These are phyloP conservation scores for Charaxes varanes DNA, from an alignment of 1,140 invertebrate genomes.

Conservation along the genomic window DNA sequence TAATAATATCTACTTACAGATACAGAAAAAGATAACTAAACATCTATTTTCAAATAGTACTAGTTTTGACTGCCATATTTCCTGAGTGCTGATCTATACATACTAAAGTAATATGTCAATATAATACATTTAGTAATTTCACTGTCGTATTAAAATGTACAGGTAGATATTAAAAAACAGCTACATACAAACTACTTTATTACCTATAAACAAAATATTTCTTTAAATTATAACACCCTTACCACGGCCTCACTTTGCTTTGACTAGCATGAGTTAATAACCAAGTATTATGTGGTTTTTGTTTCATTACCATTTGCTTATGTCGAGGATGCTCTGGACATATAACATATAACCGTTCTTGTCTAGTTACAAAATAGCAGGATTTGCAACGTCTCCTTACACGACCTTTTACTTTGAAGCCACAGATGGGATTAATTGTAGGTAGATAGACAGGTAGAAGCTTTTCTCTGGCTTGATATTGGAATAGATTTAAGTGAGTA, in stretches of 20 bases:
- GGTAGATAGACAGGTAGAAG: slow-evolving; percentile 35
- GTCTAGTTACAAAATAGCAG: slow-evolving; percentile 82
- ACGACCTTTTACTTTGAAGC: slow-evolving; percentile 56
- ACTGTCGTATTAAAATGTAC: no score
- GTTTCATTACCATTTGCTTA: slow-evolving; percentile 83
- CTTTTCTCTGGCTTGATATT: slow-evolving; percentile 29
- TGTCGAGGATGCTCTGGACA: slow-evolving; percentile 85
- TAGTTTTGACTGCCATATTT: no score
- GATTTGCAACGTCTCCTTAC: slow-evolving; percentile 79
- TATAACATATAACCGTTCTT: slow-evolving; percentile 82
- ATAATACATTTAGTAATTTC: no score
- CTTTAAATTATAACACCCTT: slow-evolving; percentile 14
- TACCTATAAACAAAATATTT: background rate
- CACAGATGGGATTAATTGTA: slow-evolving; percentile 34
- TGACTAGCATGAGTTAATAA: slow-evolving; percentile 83
- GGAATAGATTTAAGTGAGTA: slow-evolving; percentile 33
- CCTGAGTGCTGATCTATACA: no score
- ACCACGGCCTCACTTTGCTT: slow-evolving; percentile 77
- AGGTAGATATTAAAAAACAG: no score
- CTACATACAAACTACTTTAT: background rate
- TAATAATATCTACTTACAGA: no score
- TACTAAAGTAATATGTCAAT: no score
- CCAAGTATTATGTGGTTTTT: slow-evolving; percentile 79
- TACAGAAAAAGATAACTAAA: no score
- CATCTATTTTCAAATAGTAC: no score